Percentiles rank a stretch among this genome's conserved stretches.
phyloP scores from a whole-genome alignment of 2,113 vertebrate species.

The Myodes glareolus region DNA sequence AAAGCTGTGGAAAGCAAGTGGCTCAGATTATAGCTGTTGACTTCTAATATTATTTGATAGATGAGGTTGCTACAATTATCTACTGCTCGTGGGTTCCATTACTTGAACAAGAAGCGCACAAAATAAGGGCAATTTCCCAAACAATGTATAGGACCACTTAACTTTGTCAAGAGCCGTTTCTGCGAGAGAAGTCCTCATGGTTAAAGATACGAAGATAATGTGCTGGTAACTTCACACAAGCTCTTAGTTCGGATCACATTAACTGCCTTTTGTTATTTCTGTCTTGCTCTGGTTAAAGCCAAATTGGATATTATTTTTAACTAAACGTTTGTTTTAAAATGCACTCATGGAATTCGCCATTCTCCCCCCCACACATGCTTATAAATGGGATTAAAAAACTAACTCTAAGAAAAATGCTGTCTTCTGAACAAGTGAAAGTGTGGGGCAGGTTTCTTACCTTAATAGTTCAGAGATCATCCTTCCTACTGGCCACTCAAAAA shows the following conservation, averaged over 20 bases:
- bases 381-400: not conserved
- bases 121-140: conserved; percentile 96
- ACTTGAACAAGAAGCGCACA: conserved; percentile 92
- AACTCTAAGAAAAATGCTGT: conserved; percentile 47
- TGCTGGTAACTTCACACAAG: conserved; percentile 79
- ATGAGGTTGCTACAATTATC: conserved; percentile 95
- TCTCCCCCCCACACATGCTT: conserved; percentile 51
- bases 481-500: not conserved
- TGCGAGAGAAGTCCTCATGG: conserved; percentile 87
- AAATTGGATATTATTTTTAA: conserved; percentile 85
- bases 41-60: conserved; percentile 96
- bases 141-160: conserved; percentile 96
- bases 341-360: conserved; percentile 66
- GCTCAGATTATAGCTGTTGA: conserved; percentile 93
- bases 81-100: conserved; percentile 94
- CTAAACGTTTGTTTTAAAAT: conserved; percentile 82
- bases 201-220: conserved; percentile 86
- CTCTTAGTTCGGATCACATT: conserved; percentile 81
- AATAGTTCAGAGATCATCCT: conserved; percentile 37
- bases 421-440: not conserved
- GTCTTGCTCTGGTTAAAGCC: conserved; percentile 82
- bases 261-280: conserved; percentile 83
- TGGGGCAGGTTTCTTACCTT: not conserved
- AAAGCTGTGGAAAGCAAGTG: conserved; percentile 89
- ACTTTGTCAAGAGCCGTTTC: conserved; percentile 95